Conservation (phyloP, 1,140 invertebrate species). For the Drosophila watanabei region DNA sequence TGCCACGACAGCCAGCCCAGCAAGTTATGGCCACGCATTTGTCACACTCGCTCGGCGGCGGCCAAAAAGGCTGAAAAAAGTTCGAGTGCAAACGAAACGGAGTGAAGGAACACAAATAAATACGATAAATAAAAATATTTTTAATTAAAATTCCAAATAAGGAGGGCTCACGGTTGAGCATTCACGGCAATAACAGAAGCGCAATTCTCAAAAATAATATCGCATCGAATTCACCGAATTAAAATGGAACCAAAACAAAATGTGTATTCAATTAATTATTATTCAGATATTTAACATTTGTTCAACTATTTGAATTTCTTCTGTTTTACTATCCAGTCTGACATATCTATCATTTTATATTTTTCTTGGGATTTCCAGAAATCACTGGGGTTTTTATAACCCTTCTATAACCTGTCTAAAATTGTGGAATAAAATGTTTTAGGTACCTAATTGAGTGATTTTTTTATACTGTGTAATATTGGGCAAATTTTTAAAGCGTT, state of each 20-base stretch:
- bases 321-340: neutral
- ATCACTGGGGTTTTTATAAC: neutral
- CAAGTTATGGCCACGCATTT: conserved; percentile 79
- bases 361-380: too few species aligned
- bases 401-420: neutral
- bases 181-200: neutral
- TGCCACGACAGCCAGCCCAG: conserved; percentile 51
- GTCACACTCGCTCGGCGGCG: conserved; percentile 59
- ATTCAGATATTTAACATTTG: neutral
- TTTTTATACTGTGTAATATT: too few species aligned
- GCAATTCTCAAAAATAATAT: conserved; percentile 21
- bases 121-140: conserved; percentile 78
- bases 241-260: neutral
- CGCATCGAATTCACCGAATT: neutral
- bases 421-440: too few species aligned
- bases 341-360: neutral
- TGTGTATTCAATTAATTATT: neutral
- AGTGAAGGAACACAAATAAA: conserved; percentile 58
- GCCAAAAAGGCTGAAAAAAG: conserved; percentile 44
- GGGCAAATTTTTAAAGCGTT: too few species aligned
- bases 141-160: conserved; percentile 74
- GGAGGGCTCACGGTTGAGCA: conserved; percentile 25
- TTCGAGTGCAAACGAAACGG: conserved; percentile 2
- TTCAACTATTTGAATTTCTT: neutral
- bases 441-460: too few species aligned